Evolutionary conservation across 1,140 invertebrate genomes (phyloP), one percentile per base, ranked within the genome.

Genomic region (Saccostrea glomerata): DNA sequence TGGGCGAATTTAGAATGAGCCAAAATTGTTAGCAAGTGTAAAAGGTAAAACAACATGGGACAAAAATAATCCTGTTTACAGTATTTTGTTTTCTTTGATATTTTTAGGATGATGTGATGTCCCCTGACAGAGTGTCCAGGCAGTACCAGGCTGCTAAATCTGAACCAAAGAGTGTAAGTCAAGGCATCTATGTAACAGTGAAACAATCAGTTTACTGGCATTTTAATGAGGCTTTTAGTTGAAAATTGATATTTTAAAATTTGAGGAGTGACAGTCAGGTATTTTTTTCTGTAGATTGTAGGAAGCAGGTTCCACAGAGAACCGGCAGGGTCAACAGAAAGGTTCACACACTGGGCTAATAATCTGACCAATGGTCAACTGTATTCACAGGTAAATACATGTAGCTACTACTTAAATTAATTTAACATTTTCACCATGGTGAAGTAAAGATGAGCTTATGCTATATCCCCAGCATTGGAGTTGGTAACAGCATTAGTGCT

Each of bases 331-430:
- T 95, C 97, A 5, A 97, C 97, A 12, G 93, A 94, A 63, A 95
- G 97, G 82, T 97, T 96, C 92, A 96, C 96, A 85, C 93, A 95
- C 17, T 97, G 97, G 97, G 97, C 97, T 2, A 97, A 97, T 94
- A 95, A 92, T 87, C 92, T 97, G 15, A 93, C 93, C 11, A 88
- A 95, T 20, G 89, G 95, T 36, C 96, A 97, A 93, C 93, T 97
- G 13, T 95, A 96, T 86, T 92, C 95, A 66, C 97, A 95, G 92
- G 95, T 95, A 63, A n/a, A n/a, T n/a, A 36, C 30, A 36, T 36
- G 1, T 36, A 63, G 15, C 47, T 47, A 47, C 47, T 3, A 1
- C 6, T 6, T 7, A 0, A 47, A 47, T 47, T 47, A 7, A 47
- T 9, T 47, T 47, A 3, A 47, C 47, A 47, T 47, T 36, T 36